Conservation (phyloP, 2,797 vertebrate genomes). For the Dromococcyx pavoninus region DNA sequence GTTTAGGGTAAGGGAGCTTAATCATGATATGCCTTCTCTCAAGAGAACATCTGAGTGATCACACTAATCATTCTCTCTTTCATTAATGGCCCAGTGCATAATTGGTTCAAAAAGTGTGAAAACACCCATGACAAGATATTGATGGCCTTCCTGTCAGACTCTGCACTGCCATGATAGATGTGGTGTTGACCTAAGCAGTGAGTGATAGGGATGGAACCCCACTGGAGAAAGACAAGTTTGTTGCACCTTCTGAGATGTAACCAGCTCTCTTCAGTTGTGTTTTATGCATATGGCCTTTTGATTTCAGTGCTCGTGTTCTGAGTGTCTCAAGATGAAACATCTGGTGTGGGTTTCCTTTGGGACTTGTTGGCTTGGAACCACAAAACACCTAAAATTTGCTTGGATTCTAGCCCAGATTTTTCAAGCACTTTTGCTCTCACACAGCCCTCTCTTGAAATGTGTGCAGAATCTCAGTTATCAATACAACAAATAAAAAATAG, state of each 20-base stretch:
- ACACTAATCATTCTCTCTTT: background rate
- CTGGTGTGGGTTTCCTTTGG: background rate
- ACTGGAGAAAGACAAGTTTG: background rate
- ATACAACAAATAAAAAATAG: background rate
- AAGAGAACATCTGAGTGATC: background rate
- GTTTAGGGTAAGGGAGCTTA: background rate
- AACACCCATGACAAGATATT: background rate
- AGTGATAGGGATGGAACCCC: background rate
- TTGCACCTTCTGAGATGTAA: background rate
- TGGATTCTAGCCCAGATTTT: background rate
- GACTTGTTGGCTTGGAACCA: background rate
- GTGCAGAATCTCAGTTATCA: background rate
- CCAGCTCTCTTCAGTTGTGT: background rate
- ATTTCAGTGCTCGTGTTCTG: background rate
- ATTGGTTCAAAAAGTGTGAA: background rate
- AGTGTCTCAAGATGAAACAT: background rate
- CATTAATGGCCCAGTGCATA: background rate
- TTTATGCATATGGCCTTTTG: background rate
- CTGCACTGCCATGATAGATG: background rate
- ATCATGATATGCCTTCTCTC: rapidly evolving
- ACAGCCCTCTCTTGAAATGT: background rate
- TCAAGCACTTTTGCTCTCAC: background rate
- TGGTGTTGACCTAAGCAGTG: background rate
- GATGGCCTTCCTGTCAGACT: background rate
- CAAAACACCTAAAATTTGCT: background rate